Conservation (phyloP, 2,113 vertebrate genomes). For the Nycticebus coucang region DNA sequence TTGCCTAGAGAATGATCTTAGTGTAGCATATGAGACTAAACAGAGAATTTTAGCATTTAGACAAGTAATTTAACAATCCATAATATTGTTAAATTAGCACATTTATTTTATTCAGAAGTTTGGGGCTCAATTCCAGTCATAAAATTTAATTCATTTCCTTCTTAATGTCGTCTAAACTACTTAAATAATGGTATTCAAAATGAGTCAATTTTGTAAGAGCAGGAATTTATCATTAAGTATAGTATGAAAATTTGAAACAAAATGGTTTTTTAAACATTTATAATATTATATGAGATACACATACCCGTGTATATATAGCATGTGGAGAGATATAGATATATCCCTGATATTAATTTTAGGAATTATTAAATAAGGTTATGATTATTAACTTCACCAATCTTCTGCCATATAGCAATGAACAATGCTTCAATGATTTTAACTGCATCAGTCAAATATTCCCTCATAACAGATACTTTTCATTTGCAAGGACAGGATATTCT, state of each 20-base stretch:
- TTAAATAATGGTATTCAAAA: not conserved
- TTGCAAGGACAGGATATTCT: conserved; percentile 71
- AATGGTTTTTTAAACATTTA: not conserved
- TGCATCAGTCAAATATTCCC: conserved; percentile 32
- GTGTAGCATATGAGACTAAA: not conserved
- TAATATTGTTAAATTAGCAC: not conserved
- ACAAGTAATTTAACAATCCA: not conserved
- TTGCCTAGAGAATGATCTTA: not conserved
- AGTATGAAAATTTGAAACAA: not conserved
- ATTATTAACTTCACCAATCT: conserved; percentile 49
- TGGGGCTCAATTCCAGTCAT: not conserved
- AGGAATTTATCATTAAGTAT: not conserved
- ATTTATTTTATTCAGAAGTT: conserved; percentile 51
- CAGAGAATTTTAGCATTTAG: not conserved
- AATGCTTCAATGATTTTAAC: conserved; percentile 55
- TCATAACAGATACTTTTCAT: conserved; percentile 48
- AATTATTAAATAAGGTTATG: not conserved
- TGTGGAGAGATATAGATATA: not conserved
- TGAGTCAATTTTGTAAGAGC: conserved; percentile 31
- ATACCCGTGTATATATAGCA: not conserved
- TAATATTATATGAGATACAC: not conserved
- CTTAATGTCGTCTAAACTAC: not conserved
- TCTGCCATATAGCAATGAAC: not conserved
- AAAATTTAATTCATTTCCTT: not conserved
- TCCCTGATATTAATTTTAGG: not conserved